phyloP scores from a whole-genome alignment of 1,140 invertebrate species.

The Diabrotica virgifera region DNA sequence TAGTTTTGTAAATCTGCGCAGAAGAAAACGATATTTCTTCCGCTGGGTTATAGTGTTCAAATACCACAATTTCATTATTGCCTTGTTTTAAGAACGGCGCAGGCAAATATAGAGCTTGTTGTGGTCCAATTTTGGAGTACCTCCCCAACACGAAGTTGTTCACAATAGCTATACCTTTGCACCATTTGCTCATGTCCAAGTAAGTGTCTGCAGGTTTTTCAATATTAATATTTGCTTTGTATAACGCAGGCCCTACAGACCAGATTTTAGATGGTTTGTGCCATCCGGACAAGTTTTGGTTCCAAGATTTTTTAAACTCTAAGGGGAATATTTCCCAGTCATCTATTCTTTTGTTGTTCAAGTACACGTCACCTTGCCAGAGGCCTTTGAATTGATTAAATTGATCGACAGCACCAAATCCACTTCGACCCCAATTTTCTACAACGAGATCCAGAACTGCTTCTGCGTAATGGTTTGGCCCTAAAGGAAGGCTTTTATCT shows the following conservation, averaged over 20 bases:
- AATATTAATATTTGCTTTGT: conserved; percentile 34
- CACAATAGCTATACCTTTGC: conserved; percentile 60
- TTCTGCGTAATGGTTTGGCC: background rate
- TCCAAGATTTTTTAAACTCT: conserved; percentile 52
- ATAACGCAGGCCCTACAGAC: conserved; percentile 39
- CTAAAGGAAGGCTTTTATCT: conserved; percentile 36
- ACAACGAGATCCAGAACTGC: conserved; percentile 56
- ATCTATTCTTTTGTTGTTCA: conserved; percentile 47
- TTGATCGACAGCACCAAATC: conserved; percentile 52
- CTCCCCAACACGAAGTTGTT: conserved; percentile 65
- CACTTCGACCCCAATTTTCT: conserved; percentile 60
- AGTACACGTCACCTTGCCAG: conserved; percentile 48
- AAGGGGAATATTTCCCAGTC: conserved; percentile 54
- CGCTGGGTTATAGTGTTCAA: conserved; percentile 40
- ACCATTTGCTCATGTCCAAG: conserved; percentile 51
- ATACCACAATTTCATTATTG: conserved; percentile 49
- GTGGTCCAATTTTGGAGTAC: conserved; percentile 56
- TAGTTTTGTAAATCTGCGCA: conserved; percentile 8
- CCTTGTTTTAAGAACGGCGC: conserved; percentile 54
- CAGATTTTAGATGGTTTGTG: conserved; percentile 39
- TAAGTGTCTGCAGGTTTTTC: conserved; percentile 34
- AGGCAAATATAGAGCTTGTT: conserved; percentile 58
- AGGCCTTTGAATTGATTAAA: conserved; percentile 55
- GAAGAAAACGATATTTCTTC: conserved; percentile 5
- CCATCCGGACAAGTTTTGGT: conserved; percentile 43